Evolutionary conservation across 2,113 vertebrate species (phyloP).

Genomic region (Hippocampus zosterae): DNA sequence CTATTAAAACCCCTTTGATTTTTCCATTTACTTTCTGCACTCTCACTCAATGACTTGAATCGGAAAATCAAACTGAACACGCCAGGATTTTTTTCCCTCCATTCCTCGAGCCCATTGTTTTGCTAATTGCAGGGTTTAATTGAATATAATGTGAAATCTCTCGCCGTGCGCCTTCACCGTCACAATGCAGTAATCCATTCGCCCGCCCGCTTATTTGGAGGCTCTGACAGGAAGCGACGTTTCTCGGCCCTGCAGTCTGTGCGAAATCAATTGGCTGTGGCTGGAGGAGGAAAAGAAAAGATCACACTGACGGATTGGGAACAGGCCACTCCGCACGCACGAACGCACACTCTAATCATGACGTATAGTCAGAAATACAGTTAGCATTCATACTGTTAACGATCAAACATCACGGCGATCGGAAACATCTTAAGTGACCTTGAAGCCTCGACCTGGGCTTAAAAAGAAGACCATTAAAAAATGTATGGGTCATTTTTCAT

Average conservation of each 20-base stretch:
- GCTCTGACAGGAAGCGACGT: slow-evolving; percentile 51
- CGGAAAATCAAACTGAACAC: neutral
- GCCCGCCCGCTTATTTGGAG: slow-evolving; percentile 53
- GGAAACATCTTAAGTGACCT: no score
- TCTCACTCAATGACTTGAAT: neutral
- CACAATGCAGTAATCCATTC: slow-evolving; percentile 62
- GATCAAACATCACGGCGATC: no score
- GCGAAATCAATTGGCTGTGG: slow-evolving; percentile 56
- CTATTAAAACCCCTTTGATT: neutral
- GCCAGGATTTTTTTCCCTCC: neutral
- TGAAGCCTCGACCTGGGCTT: no score
- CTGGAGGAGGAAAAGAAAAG: slow-evolving; percentile 32
- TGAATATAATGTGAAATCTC: slow-evolving; percentile 60
- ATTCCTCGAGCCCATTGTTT: slow-evolving; percentile 35
- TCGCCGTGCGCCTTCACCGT: slow-evolving; percentile 27
- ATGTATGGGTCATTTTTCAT: no score
- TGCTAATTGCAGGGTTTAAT: slow-evolving; percentile 59
- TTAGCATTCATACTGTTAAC: no score
- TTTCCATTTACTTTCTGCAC: neutral
- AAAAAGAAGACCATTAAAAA: no score
- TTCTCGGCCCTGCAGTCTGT: slow-evolving; percentile 46
- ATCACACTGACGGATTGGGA: slow-evolving; percentile 37
- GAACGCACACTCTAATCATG: neutral
- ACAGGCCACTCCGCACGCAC: slow-evolving; percentile 6
- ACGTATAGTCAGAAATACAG: neutral